phyloP scores from a whole-genome alignment of 2,113 vertebrate genomes.

The Prionailurus bengalensis region DNA sequence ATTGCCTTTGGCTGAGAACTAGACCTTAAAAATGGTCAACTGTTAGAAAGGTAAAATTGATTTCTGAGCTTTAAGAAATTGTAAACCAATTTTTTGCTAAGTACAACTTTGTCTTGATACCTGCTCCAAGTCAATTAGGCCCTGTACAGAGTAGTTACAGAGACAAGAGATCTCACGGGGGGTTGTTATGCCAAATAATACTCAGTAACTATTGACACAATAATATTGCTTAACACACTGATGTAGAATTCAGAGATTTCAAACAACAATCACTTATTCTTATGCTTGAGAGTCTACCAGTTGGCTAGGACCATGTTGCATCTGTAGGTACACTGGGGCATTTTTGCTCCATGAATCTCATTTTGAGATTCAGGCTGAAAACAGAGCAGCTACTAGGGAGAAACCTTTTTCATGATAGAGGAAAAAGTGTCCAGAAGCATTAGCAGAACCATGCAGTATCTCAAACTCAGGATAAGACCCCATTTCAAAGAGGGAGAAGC shows the following conservation, averaged over 20 bases:
- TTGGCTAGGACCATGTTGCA: neutral
- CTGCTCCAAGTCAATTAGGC: neutral
- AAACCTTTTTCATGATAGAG: neutral
- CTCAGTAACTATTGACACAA: neutral
- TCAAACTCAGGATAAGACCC: neutral
- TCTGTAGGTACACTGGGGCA: neutral
- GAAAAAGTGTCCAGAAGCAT: neutral
- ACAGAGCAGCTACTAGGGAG: neutral
- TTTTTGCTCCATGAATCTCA: neutral
- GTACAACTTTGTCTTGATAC: neutral
- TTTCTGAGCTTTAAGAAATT: constrained; percentile 16
- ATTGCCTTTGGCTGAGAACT: neutral
- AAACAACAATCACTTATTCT: neutral
- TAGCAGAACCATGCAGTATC: neutral
- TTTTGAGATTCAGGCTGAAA: neutral
- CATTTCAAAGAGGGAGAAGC: neutral
- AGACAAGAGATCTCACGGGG: neutral
- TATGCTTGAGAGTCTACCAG: neutral
- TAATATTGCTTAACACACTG: neutral
- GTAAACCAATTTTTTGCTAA: constrained; percentile 34
- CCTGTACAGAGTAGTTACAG: neutral
- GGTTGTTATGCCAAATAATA: neutral
- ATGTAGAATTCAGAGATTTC: neutral
- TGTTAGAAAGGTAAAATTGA: neutral
- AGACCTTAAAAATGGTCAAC: neutral